These are phyloP conservation scores for Sinotaia quadrata DNA, from an alignment of 2,888 invertebrate species.

Conservation along the genomic window DNA sequence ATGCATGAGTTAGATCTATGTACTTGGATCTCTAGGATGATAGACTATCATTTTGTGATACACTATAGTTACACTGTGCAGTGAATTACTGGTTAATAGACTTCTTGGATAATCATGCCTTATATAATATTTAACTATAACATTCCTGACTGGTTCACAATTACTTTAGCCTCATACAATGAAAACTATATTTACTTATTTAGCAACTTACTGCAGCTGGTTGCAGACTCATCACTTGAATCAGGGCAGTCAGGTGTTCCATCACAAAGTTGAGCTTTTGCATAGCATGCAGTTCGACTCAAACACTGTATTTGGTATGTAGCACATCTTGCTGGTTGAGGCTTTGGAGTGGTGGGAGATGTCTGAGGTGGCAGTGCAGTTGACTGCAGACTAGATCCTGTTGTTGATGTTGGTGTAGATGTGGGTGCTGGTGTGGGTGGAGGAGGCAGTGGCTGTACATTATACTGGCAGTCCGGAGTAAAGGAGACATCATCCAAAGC, in stretches of 20 bases:
- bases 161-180: no score
- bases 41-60: no score
- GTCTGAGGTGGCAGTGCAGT: constrained; percentile 16
- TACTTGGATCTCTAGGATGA: no score
- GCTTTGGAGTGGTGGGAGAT: not conserved
- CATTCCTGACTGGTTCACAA: no score
- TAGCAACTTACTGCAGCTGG: constrained; percentile 16
- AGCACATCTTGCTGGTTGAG: constrained; percentile 9
- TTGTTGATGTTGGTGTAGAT: constrained; percentile 36
- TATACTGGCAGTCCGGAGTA: constrained; percentile 57
- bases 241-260: constrained; percentile 36
- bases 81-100: no score
- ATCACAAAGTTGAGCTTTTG: constrained; percentile 41
- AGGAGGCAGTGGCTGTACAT: constrained; percentile 31
- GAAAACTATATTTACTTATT: no score
- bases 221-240: constrained; percentile 35
- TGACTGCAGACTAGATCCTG: constrained; percentile 26
- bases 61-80: no score
- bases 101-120: no score
- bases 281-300: constrained; percentile 44
- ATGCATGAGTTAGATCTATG: no score
- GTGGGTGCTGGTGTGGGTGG: constrained; percentile 33
- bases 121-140: no score
- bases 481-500: constrained; percentile 42
- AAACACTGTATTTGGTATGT: constrained; percentile 27